These are phyloP conservation scores for Zoanthus gigantus DNA, from an alignment of 92 coral and sea anemone species.

Conservation along the genomic window DNA sequence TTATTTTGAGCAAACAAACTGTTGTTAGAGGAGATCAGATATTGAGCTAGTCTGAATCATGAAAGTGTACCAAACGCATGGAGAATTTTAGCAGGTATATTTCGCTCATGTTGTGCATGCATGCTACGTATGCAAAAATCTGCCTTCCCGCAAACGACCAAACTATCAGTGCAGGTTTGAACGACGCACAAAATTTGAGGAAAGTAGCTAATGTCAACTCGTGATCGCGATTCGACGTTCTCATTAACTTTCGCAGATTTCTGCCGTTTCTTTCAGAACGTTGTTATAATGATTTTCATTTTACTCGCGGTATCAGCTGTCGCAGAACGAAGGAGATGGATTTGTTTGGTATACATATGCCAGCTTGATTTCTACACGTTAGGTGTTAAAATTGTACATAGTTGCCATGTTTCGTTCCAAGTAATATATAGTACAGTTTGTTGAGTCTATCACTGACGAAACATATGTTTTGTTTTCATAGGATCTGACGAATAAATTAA, in stretches of 20 bases:
- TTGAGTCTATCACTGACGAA: background rate
- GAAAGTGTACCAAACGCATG: constrained; percentile 24
- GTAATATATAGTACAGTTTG: background rate
- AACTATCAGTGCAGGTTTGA: constrained; percentile 17
- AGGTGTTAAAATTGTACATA: constrained; percentile 15
- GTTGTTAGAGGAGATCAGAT: background rate
- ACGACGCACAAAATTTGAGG: constrained; percentile 8
- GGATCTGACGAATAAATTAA: constrained; percentile 9
- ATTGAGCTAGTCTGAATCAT: constrained; percentile 6
- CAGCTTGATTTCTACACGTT: background rate
- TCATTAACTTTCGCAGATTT: background rate
- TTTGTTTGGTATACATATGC: background rate
- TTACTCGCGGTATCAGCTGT: constrained; percentile 37
- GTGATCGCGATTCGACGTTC: background rate
- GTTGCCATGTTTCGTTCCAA: background rate
- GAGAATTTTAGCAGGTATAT: constrained; percentile 36
- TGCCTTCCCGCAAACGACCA: constrained; percentile 18
- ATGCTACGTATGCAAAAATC: constrained; percentile 36
- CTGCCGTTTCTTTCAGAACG: background rate
- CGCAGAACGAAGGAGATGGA: background rate
- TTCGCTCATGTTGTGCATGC: constrained; percentile 43
- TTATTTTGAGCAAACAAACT: background rate
- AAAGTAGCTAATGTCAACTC: background rate
- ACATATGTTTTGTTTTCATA: background rate
- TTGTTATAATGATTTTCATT: background rate